Evolutionary conservation across 1,140 invertebrate species (phyloP).

Genomic region (Drosophila lacteicornis): DNA sequence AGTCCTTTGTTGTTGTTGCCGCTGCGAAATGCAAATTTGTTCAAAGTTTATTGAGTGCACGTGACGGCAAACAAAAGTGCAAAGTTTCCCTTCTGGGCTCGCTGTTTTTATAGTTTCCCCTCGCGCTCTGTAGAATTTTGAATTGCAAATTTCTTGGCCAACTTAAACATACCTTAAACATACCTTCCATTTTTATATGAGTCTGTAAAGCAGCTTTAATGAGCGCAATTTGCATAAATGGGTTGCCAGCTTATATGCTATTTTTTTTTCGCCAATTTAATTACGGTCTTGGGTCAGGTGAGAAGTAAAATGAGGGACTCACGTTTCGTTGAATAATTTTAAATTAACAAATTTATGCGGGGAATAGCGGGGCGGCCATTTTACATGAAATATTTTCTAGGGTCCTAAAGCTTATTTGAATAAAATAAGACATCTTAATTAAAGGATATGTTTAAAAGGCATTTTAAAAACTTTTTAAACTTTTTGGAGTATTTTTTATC

Average conservation of each 20-base stretch:
- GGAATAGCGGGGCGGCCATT: background rate
- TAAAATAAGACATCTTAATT: constrained; percentile 12
- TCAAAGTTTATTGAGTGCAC: constrained; percentile 84
- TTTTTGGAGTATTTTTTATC: no score
- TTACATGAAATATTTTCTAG: background rate
- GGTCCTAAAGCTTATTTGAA: background rate
- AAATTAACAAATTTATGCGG: constrained; percentile 19
- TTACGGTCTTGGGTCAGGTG: constrained; percentile 29
- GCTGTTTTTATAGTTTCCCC: constrained; percentile 37
- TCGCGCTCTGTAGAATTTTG: constrained; percentile 35
- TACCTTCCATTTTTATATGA: constrained; percentile 15
- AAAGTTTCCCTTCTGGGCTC: constrained; percentile 53
- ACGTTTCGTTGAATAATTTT: constrained; percentile 12
- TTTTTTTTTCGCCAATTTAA: constrained; percentile 40
- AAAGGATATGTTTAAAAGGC: no score
- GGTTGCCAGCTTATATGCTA: constrained; percentile 38
- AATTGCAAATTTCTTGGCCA: constrained; percentile 68
- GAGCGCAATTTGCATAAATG: constrained; percentile 41
- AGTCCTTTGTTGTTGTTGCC: constrained; percentile 37
- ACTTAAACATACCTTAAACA: constrained; percentile 41
- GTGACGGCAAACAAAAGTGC: constrained; percentile 83
- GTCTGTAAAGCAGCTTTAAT: constrained; percentile 37
- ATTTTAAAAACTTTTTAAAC: no score
- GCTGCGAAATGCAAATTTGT: constrained; percentile 78
- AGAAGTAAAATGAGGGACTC: background rate